These are phyloP conservation scores for Aphaenogaster ashmeadi DNA, from an alignment of 1,140 invertebrate genomes.

Conservation along the genomic window DNA sequence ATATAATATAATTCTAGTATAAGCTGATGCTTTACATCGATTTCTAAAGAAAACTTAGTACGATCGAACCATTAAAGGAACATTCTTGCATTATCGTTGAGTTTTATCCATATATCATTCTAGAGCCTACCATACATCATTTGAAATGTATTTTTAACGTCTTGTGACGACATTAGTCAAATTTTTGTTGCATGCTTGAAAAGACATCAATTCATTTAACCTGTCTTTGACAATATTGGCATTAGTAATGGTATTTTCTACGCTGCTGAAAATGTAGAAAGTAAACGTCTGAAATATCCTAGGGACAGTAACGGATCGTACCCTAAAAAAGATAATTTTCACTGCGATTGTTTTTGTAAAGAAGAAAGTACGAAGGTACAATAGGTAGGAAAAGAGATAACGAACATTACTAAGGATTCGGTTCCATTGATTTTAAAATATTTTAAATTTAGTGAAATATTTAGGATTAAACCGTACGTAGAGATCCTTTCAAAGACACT, in stretches of 20 bases:
- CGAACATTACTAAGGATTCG: not conserved
- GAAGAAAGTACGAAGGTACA: not conserved
- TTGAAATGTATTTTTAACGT: not conserved
- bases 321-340: too few relatives aligned
- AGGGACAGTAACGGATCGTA: not conserved
- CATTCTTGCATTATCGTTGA: not conserved
- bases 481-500: not conserved
- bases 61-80: not conserved
- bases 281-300: not conserved
- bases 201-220: not conserved
- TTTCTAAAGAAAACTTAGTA: not conserved
- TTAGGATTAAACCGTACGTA: not conserved
- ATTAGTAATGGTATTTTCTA: not conserved
- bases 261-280: not conserved
- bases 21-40: not conserved
- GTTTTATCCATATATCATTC: not conserved
- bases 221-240: not conserved
- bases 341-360: not conserved
- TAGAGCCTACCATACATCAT: not conserved
- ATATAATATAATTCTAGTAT: not conserved
- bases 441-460: not conserved
- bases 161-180: not conserved
- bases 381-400: not conserved
- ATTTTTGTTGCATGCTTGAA: not conserved
- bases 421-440: not conserved